These are phyloP conservation scores for Heterocephalus glaber DNA, from an alignment of 2,113 vertebrate genomes.

Conservation along the genomic window DNA sequence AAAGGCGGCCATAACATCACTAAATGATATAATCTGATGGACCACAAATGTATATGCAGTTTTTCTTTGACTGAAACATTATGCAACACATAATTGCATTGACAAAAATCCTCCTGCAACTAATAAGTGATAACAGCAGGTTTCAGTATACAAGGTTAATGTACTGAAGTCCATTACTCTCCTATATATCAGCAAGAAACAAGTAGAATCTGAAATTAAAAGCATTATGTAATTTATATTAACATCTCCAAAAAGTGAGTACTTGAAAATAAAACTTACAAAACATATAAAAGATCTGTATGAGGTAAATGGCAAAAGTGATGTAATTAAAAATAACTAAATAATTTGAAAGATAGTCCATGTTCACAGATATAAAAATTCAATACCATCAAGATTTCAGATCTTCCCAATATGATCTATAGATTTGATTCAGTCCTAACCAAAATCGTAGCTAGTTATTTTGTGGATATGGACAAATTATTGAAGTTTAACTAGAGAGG, in stretches of 20 bases:
- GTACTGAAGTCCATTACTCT: neutral
- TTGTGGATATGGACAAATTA: neutral
- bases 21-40: neutral
- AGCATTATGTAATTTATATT: neutral
- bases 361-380: neutral
- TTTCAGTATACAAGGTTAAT: neutral
- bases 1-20: neutral
- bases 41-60: neutral
- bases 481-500: neutral
- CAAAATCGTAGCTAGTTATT: neutral
- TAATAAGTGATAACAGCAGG: neutral
- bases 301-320: neutral
- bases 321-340: neutral
- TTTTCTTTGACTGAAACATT: neutral
- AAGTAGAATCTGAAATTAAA: neutral
- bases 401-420: neutral
- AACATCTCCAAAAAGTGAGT: neutral
- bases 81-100: neutral
- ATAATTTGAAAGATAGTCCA: neutral
- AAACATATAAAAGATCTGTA: neutral
- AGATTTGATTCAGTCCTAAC: neutral
- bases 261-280: neutral
- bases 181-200: neutral
- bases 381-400: neutral
- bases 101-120: neutral